Evolutionary conservation across 37 sponge, comb jelly and placozoan species (phyloP).

Genomic region (Agelas oroides): DNA sequence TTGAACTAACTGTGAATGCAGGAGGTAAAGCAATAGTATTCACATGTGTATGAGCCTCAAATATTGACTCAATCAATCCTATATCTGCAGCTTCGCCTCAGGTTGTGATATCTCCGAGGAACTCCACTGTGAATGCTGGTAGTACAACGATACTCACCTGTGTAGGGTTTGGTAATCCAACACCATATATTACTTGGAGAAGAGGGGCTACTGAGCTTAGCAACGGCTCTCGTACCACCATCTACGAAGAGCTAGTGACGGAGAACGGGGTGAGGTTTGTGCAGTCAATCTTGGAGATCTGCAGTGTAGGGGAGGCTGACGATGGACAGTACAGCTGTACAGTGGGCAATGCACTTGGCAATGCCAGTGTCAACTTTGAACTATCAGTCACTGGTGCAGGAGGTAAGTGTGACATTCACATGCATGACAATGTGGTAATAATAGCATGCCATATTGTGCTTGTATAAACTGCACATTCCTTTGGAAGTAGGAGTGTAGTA

Average conservation of each 20-base stretch:
- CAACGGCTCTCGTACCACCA: constrained; percentile 6
- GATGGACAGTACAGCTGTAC: constrained; percentile 14
- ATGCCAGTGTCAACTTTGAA: neutral
- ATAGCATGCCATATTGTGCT: too few relatives aligned
- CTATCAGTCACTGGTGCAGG: too few relatives aligned
- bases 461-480: too few relatives aligned
- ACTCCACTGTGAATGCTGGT: constrained; percentile 7
- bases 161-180: constrained; percentile 32
- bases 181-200: constrained; percentile 20
- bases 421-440: too few relatives aligned
- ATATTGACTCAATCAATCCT: neutral
- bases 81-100: neutral
- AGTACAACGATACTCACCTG: constrained; percentile 1
- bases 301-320: constrained; percentile 11
- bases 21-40: too few relatives aligned
- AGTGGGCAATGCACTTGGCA: neutral
- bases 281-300: constrained; percentile 35
- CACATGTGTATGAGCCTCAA: too few relatives aligned
- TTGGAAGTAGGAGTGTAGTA: too few relatives aligned
- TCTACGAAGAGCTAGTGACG: constrained; percentile 12
- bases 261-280: constrained; percentile 4
- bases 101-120: neutral
- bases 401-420: too few relatives aligned
- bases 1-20: neutral
- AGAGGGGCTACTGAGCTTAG: neutral